Conservation (phyloP, 1,140 invertebrate species). For the Latrodectus geometricus region DNA sequence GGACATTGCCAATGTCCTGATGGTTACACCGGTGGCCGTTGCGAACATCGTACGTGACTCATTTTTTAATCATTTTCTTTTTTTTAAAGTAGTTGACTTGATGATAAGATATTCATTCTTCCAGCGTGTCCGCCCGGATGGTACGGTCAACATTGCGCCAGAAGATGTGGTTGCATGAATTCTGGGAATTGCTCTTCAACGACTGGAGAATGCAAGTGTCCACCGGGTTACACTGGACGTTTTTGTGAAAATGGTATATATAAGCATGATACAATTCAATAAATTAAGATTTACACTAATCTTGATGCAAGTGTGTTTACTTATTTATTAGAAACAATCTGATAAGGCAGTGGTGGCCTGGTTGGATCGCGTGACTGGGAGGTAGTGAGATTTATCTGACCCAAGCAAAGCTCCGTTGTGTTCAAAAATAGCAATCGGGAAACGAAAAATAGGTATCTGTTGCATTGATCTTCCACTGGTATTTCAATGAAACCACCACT, state of each 20-base stretch:
- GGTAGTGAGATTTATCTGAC: too few species aligned
- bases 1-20: slow-evolving; percentile 82
- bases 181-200: slow-evolving; percentile 88
- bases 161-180: slow-evolving; percentile 87
- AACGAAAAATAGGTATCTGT: too few species aligned
- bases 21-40: slow-evolving; percentile 78
- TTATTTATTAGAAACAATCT: too few species aligned
- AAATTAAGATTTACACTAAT: too few species aligned
- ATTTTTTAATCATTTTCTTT: background rate
- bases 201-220: slow-evolving; percentile 76
- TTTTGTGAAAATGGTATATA: slow-evolving; percentile 58
- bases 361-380: too few species aligned
- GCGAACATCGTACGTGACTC: slow-evolving; percentile 63
- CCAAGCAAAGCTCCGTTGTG: too few species aligned
- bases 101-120: background rate
- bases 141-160: slow-evolving; percentile 80
- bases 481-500: too few species aligned
- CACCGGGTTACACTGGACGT: slow-evolving; percentile 36
- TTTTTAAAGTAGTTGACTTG: background rate
- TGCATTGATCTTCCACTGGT: too few species aligned
- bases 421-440: too few species aligned
- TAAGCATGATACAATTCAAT: background rate
- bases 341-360: too few species aligned
- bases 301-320: too few species aligned
- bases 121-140: slow-evolving; percentile 73